Percentiles rank a stretch among this genome's conserved stretches.
Conservation (phyloP, 2,797 vertebrate genomes). For the Thalassophryne amazonica region DNA sequence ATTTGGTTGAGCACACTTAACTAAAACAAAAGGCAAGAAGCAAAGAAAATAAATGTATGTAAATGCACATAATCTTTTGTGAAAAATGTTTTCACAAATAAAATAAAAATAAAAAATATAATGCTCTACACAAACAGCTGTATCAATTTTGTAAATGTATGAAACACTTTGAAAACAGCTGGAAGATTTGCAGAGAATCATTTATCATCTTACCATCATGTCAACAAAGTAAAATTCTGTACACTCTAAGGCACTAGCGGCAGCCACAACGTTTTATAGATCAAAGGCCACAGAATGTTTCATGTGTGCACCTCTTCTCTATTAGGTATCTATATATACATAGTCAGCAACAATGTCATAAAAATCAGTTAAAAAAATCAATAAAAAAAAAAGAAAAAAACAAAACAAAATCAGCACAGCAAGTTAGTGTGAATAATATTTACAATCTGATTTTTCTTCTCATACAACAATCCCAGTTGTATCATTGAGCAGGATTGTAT, state of each 20-base stretch:
- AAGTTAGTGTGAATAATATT: constrained; percentile 34
- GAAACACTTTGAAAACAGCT: no score
- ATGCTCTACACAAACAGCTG: no score
- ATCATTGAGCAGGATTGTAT: not conserved
- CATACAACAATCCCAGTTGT: not conserved
- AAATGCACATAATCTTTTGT: no score
- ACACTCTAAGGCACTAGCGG: constrained; percentile 75
- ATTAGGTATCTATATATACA: constrained; percentile 11
- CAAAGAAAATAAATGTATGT: no score
- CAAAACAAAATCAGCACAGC: constrained; percentile 21
- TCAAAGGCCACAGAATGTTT: constrained; percentile 11
- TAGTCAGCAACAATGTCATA: constrained; percentile 14
- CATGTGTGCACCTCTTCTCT: constrained; percentile 6
- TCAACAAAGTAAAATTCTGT: constrained; percentile 42
- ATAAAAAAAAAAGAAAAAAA: constrained; percentile 23
- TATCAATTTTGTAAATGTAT: no score
- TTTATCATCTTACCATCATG: constrained; percentile 11
- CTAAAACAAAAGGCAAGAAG: no score
- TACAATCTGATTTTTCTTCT: constrained; percentile 23
- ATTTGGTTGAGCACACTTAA: no score
- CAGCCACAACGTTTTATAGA: constrained; percentile 63
- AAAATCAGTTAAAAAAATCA: not conserved
- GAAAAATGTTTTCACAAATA: no score
- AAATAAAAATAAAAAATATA: no score
- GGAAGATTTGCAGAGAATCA: not conserved